These are phyloP conservation scores for Lysiphlebus fabarum DNA, from an alignment of 1,140 invertebrate genomes.

Conservation along the genomic window DNA sequence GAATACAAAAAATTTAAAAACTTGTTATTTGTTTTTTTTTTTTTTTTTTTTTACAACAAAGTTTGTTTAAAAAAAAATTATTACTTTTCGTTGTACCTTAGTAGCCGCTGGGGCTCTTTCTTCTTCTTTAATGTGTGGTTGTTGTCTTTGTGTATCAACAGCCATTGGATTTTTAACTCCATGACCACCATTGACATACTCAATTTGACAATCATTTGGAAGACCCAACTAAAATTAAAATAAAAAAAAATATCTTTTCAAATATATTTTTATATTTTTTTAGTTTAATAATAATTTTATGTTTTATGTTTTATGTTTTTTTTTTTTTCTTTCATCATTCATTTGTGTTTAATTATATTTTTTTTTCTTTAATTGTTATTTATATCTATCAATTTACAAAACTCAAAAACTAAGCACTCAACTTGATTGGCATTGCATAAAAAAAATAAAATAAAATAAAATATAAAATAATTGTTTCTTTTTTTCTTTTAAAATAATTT, in stretches of 20 bases:
- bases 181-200: slow-evolving; percentile 98
- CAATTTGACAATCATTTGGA: slow-evolving; percentile 81
- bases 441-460: slow-evolving; percentile 1
- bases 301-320: too few relatives aligned
- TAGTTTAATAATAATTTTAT: too few relatives aligned
- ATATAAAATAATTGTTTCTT: neutral
- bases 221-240: slow-evolving; percentile 71
- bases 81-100: slow-evolving; percentile 38
- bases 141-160: slow-evolving; percentile 59
- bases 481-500: slow-evolving; percentile 1
- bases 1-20: neutral
- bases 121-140: slow-evolving; percentile 44
- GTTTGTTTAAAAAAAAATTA: neutral
- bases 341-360: too few relatives aligned
- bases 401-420: slow-evolving; percentile 59
- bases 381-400: neutral
- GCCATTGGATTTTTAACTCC: slow-evolving; percentile 97
- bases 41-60: neutral
- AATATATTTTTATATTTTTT: too few relatives aligned
- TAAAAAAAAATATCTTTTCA: slow-evolving; percentile 37
- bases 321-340: too few relatives aligned
- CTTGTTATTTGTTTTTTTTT: slow-evolving; percentile 2
- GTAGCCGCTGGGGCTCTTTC: slow-evolving; percentile 44
- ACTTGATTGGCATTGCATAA: slow-evolving; percentile 61
- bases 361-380: slow-evolving; percentile 1